These are phyloP conservation scores for Silurus asotus DNA, from an alignment of 2,113 vertebrate species.

Conservation along the genomic window DNA sequence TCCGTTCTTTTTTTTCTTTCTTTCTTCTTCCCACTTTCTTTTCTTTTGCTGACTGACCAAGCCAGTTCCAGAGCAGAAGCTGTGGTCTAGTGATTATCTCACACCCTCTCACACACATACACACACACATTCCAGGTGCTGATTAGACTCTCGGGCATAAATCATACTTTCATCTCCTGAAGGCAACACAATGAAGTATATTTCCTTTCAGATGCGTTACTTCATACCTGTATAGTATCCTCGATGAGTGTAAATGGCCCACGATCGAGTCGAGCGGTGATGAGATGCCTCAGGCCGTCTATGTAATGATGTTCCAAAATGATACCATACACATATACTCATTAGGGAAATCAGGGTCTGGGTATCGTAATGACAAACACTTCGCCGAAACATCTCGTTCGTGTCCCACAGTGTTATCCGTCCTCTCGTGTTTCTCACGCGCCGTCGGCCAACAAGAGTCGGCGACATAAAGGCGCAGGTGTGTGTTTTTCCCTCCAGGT, in stretches of 20 bases:
- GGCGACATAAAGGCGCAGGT: constrained; percentile 62
- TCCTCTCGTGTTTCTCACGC: constrained; percentile 58
- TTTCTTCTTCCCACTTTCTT: not conserved
- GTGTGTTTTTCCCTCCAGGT: constrained; percentile 55
- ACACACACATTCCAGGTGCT: constrained; percentile 20
- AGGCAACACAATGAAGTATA: constrained; percentile 30
- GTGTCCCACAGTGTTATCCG: constrained; percentile 51
- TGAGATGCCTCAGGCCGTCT: constrained; percentile 37
- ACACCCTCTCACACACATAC: constrained; percentile 22
- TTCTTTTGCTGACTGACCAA: constrained; percentile 44
- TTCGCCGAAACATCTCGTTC: constrained; percentile 21
- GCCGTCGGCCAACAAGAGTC: constrained; percentile 9
- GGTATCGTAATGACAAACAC: constrained; percentile 39
- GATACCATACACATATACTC: constrained; percentile 32
- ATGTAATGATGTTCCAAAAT: constrained; percentile 37
- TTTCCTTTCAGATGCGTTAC: constrained; percentile 32
- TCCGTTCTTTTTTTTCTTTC: constrained; percentile 28
- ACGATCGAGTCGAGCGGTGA: constrained; percentile 20
- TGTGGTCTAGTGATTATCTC: constrained; percentile 46
- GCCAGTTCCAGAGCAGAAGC: constrained; percentile 41
- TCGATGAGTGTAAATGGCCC: constrained; percentile 33
- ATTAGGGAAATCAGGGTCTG: constrained; percentile 47
- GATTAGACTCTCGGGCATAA: constrained; percentile 34
- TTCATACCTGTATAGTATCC: constrained; percentile 25
- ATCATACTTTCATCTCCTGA: constrained; percentile 29